Evolutionary conservation across 2,113 vertebrate genomes (phyloP).

Genomic region (Monopterus albus): DNA sequence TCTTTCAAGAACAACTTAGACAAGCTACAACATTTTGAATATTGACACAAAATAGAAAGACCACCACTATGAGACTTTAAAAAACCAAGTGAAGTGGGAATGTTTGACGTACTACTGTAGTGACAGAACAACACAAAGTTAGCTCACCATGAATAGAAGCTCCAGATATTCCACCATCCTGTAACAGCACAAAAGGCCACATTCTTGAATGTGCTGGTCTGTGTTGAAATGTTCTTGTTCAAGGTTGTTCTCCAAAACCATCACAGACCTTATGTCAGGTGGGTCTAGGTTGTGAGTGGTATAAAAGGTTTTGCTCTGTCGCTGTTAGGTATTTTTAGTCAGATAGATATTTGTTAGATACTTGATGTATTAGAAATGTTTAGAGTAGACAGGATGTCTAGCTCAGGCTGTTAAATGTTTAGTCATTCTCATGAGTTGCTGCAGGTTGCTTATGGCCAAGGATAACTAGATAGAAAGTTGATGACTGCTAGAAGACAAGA

Average conservation of each 20-base stretch:
- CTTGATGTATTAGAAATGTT: too few relatives aligned
- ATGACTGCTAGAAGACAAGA: too few relatives aligned
- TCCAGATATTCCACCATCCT: not conserved
- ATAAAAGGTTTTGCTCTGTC: conserved; percentile 29
- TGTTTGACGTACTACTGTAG: not conserved
- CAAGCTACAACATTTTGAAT: too few relatives aligned
- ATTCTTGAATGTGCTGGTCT: not conserved
- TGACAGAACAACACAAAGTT: not conserved
- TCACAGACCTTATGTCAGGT: conserved; percentile 10
- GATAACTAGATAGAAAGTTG: too few relatives aligned
- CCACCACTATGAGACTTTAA: not conserved
- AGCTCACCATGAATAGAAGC: not conserved
- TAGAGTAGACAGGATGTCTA: too few relatives aligned
- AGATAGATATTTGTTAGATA: too few relatives aligned
- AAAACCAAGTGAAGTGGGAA: not conserved
- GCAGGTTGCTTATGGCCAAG: too few relatives aligned
- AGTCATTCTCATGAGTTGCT: too few relatives aligned
- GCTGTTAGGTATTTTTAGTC: conserved; percentile 15
- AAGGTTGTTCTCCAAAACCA: not conserved
- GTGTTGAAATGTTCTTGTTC: not conserved
- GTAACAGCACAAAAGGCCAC: not conserved
- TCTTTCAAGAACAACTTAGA: too few relatives aligned
- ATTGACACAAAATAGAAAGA: too few relatives aligned
- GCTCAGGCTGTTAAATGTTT: too few relatives aligned
- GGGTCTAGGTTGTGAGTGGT: conserved; percentile 7